Conservation (phyloP, 2,888 invertebrate genomes). For the Muscina levida region DNA sequence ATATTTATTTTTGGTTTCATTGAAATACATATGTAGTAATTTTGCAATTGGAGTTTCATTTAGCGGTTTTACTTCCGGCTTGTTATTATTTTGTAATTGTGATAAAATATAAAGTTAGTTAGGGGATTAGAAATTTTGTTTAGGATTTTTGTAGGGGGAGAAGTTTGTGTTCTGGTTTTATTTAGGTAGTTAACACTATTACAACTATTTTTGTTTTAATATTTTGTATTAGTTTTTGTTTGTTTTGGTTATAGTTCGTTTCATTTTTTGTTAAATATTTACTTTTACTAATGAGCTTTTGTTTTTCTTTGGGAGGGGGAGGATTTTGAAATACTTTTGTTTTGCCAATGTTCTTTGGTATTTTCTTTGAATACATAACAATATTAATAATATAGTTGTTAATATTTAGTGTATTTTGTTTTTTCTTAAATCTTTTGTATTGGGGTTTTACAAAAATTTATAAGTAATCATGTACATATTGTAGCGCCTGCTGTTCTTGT, state of each 20-base stretch:
- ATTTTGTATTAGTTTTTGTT: conserved; percentile 32
- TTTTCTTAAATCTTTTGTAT: conserved; percentile 33
- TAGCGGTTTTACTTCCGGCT: conserved; percentile 41
- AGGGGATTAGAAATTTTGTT: conserved; percentile 44
- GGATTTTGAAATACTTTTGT: conserved; percentile 40
- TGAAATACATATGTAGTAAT: conserved; percentile 47
- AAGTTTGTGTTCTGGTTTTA: conserved; percentile 2
- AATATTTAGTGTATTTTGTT: conserved; percentile 50
- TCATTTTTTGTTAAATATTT: conserved; percentile 32
- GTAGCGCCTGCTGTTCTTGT: conserved; percentile 73
- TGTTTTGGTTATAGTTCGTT: conserved; percentile 25
- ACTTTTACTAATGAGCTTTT: conserved; percentile 48
- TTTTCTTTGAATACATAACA: conserved; percentile 39
- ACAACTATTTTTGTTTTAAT: conserved; percentile 43
- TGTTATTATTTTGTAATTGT: conserved; percentile 52
- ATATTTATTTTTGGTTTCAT: conserved; percentile 56
- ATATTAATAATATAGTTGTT: conserved; percentile 41
- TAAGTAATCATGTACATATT: conserved; percentile 74
- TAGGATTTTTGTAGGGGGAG: conserved; percentile 37
- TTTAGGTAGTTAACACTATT: conserved; percentile 48
- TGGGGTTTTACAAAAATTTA: conserved; percentile 66
- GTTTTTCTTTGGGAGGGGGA: too few species aligned
- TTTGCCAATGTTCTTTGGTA: conserved; percentile 34
- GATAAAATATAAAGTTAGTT: conserved; percentile 61
- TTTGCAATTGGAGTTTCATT: conserved; percentile 48